phyloP scores from a whole-genome alignment of 2,797 vertebrate species.

The Dicrostonyx torquatus region DNA sequence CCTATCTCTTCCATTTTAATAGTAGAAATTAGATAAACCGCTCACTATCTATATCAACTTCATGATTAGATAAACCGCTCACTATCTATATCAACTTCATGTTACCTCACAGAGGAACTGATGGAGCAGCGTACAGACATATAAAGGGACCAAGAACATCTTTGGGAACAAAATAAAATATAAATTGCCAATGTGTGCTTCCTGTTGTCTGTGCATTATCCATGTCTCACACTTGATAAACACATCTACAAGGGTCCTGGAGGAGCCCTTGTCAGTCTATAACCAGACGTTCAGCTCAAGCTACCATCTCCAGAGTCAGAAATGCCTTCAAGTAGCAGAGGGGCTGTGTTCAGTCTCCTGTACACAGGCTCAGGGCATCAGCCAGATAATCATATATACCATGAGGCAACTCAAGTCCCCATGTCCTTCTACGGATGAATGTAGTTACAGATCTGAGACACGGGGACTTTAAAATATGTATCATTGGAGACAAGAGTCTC shows the following conservation, averaged over 20 bases:
- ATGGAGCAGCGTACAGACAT: neutral
- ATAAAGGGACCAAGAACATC: slow-evolving; percentile 43
- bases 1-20: neutral
- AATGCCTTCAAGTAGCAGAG: neutral
- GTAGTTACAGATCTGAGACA: neutral
- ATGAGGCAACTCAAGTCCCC: neutral
- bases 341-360: neutral
- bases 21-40: slow-evolving; percentile 34
- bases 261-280: neutral
- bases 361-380: neutral
- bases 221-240: neutral
- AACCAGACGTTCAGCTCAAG: neutral
- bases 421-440: neutral
- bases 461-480: neutral
- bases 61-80: slow-evolving; percentile 39
- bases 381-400: neutral
- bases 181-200: slow-evolving; percentile 58
- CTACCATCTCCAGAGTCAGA: neutral
- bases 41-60: slow-evolving; percentile 38
- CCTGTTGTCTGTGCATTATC: neutral
- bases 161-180: slow-evolving; percentile 32
- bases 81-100: slow-evolving; percentile 44
- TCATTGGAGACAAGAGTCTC: neutral
- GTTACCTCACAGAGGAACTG: slow-evolving; percentile 48
- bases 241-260: neutral